phyloP scores from a whole-genome alignment of 1,140 invertebrate genomes.

The Fopius arisanus region DNA sequence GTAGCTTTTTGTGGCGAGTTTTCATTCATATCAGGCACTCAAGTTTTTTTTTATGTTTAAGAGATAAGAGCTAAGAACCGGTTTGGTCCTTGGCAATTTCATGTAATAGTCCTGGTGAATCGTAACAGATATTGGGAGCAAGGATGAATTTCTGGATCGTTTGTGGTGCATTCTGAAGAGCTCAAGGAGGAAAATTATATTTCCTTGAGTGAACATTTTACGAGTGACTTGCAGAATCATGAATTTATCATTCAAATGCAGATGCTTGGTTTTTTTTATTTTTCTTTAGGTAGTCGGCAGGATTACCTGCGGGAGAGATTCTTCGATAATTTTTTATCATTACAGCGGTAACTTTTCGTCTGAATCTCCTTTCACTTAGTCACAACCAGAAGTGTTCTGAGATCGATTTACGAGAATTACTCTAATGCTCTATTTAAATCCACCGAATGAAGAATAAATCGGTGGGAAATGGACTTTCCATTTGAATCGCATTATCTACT shows the following conservation, averaged over 20 bases:
- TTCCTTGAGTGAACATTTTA: neutral
- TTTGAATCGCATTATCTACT: neutral
- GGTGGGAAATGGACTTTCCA: neutral
- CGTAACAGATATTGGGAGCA: slow-evolving; percentile 15
- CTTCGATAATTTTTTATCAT: no score
- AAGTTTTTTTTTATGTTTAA: neutral
- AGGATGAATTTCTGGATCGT: neutral
- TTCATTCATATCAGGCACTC: neutral
- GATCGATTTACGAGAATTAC: neutral
- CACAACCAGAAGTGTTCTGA: neutral
- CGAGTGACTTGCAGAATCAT: no score
- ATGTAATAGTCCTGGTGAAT: slow-evolving; percentile 23
- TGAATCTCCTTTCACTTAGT: neutral
- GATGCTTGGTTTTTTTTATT: no score
- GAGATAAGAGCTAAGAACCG: neutral
- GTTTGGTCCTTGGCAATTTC: slow-evolving; percentile 15
- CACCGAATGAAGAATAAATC: neutral
- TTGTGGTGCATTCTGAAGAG: slow-evolving; percentile 6
- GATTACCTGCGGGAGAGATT: no score
- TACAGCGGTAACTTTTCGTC: neutral
- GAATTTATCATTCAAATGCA: no score
- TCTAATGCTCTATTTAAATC: neutral
- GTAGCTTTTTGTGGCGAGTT: neutral
- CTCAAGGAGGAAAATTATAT: neutral
- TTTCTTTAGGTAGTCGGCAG: no score